Percentiles rank a stretch among this genome's conserved stretches.
These are phyloP conservation scores for Plagiodera versicolora DNA, from an alignment of 2,888 invertebrate genomes.

Conservation along the genomic window DNA sequence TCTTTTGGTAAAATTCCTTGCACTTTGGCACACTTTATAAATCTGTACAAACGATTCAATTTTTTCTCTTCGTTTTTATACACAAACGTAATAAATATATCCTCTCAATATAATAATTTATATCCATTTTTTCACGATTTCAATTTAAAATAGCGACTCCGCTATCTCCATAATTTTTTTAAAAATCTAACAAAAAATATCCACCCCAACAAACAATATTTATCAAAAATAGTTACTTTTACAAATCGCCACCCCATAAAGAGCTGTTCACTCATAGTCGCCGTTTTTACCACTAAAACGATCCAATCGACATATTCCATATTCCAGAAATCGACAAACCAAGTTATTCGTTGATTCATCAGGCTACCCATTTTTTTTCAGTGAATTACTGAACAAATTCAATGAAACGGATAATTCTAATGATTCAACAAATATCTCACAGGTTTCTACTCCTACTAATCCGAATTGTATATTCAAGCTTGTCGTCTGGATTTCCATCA, in stretches of 20 bases:
- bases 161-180: conserved; percentile 49
- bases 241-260: conserved; percentile 40
- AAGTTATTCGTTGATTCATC: no score
- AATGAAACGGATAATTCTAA: no score
- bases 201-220: conserved; percentile 63
- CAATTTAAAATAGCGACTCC: conserved; percentile 52
- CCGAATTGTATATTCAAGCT: neutral
- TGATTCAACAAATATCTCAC: no score
- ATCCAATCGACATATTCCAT: neutral
- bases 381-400: no score
- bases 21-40: conserved; percentile 58
- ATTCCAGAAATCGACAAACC: neutral
- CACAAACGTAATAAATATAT: conserved; percentile 54
- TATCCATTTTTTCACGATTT: conserved; percentile 58
- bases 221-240: conserved; percentile 69
- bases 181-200: conserved; percentile 61
- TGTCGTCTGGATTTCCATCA: no score
- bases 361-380: no score
- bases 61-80: conserved; percentile 49
- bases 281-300: neutral
- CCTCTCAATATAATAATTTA: conserved; percentile 43
- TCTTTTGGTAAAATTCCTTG: conserved; percentile 56
- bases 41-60: conserved; percentile 58
- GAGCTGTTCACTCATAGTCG: neutral
- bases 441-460: neutral